Evolutionary conservation across 2,888 invertebrate genomes (phyloP), one percentile per base, ranked within the genome.

Genomic region (Cartodere bifasciata): DNA sequence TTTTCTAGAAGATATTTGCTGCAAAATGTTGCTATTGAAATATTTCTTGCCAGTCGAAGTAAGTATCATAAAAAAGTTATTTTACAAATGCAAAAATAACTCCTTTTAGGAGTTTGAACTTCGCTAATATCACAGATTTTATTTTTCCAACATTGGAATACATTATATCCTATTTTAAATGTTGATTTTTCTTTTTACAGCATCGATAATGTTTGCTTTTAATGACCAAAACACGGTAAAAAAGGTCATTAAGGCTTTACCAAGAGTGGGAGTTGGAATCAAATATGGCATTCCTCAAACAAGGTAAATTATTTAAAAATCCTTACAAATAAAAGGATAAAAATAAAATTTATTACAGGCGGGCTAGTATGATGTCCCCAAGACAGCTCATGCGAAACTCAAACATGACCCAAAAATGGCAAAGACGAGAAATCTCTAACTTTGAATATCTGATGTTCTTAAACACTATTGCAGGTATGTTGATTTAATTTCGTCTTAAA

Each of bases 391-490:
- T 97, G 87, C 79, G 95, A 51, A 88, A 92, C 67, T 97, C 97
- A 13, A 95, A 97, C 65, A 99, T 99, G 98, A 97, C 95, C 27
- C 92, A 94, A 65, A 90, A 94, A 63, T 98, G 98, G 98, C 97
- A 97, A 62, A 73, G 95, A 13, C 70, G 98, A 24, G 98, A 99
- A 65, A 97, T 99, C 50, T 94, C 95, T 39, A 99, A 99, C 67
- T 99, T 98, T 64, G 98, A 99, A 65, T 99, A 99, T 62, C 74
- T 99, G 48, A 99, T 99, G 97, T 99, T 98, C 69, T 77, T 99
- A 44, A 99, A 99, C 62, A 99, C 98, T 11, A 95, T 99, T 44
- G 97, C 98, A 37, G 94, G 87, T 86, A 53, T 70, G 73, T 53
- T 20, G 20, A 12, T 14, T 20, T 12, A 21, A 3, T 31, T 35